Base-by-base conservation (phyloP, 2,888 invertebrate genomes). In the Torymus auratus region DNA sequence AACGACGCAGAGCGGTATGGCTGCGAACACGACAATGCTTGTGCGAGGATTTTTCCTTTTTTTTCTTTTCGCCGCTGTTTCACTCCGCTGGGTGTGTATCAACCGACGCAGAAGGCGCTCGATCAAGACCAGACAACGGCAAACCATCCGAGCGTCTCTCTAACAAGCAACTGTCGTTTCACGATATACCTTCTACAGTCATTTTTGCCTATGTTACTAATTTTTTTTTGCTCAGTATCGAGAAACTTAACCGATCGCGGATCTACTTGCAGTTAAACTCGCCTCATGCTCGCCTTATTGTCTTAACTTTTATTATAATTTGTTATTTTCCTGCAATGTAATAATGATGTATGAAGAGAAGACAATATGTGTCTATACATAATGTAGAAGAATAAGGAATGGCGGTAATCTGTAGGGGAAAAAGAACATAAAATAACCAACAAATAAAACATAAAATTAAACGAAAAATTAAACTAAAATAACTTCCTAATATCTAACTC, bases 91-190 rank as follows among this genome's bases (percentile, higher is more conserved):
- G 41, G 41, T 41, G 41, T 62, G 52, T 72, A 64, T 78, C 77
- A 78, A 81, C 74, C 78, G 72, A 82, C 78, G 78, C 82, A 76
- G 72, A 82, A 80, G 80, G 73, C 68, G 80, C 82, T 78, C 81
- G 81, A 81, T 81, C 73, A 78, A 73, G 65, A 78, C 68, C 75
- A 72, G 41, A 41, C 41, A 41, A 41, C 41, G 41, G 60, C 75
- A 64, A 69, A 73, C 76, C 69, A 56, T 77, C 74, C 70, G 68
- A 79, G 69, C 61, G 61, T 65, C 71, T 78, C 80, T 80, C 41
- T 41, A 41, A 80, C 82, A 80, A 82, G 80, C 67, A 69, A 82
- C 20, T 82, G 80, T 82, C 82, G 82, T 80, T 75, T 67, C 78
- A 62, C 80, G 15, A 62, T 15, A 80, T 78, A 82, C 82, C 78